Evolutionary conservation across 37 sponge, comb jelly and placozoan species (phyloP), one percentile per base, ranked within the genome.

Genomic region (Halichondria panicea): DNA sequence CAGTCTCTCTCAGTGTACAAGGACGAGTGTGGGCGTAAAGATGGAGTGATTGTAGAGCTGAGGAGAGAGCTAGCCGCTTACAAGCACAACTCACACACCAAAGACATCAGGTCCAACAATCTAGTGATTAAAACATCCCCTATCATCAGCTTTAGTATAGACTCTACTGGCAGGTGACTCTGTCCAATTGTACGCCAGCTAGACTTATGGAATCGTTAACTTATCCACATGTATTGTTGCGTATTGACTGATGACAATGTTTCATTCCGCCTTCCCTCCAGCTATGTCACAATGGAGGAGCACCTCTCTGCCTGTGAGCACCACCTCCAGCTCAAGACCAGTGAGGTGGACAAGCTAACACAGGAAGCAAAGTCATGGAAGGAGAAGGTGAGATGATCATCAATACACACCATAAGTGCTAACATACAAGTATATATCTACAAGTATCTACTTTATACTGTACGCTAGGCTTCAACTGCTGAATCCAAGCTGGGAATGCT

Each of bases 31-130:
- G 27, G 36, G 21, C 57, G 81, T 13, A 83, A 83, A 42, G 83
- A 83, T 67, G 72, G 39, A 15, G 48, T 83, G 34, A 83, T 83
- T 50, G 38, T 70, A 21, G 19, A 60, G 2, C 53, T 83, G 45
- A 74, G 75, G 37, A 74, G 57, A 28, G 83, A 83, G 43, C 4
- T 83, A 1, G 57, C 67, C 12, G 68, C 48, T 2, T 63, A 62
- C 25, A 65, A 74, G 15, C 65, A 74, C 43, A 63, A 44, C 44
- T 21, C 60, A 22, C 19, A 28, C 24, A 55, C 19, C 7, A 80
- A 69, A 59, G 63, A 61, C 12, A 40, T 70, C 32, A 80, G 63
- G 81, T 80, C n/a, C n/a, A n/a, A n/a, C n/a, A n/a, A n/a, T n/a
- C 8, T 30, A 66, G 9, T 66, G 13, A 9, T 34, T 66, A 28